Percentiles rank a stretch among this genome's conserved stretches.
Conservation (phyloP, 2,888 invertebrate genomes). For the Carcina quercana region DNA sequence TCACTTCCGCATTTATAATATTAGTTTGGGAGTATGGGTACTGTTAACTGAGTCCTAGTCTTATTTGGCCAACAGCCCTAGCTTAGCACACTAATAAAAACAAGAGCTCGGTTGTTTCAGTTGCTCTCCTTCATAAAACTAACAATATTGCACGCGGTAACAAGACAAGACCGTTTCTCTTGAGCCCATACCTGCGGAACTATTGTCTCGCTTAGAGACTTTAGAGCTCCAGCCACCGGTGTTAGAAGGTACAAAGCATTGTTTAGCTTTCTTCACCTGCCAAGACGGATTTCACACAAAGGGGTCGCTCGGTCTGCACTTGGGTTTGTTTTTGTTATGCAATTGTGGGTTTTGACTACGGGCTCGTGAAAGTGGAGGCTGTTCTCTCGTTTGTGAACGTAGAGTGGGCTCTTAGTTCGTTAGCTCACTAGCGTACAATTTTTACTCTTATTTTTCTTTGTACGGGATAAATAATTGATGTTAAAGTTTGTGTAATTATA, state of each 20-base stretch:
- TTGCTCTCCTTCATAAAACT: conserved; percentile 64
- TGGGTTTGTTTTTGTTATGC: conserved; percentile 69
- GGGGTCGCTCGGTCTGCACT: conserved; percentile 58
- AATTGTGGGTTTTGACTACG: conserved; percentile 64
- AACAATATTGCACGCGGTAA: conserved; percentile 69
- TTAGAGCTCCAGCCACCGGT: conserved; percentile 56
- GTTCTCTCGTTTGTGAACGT: conserved; percentile 40
- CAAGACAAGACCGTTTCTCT: conserved; percentile 64
- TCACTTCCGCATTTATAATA: too few species aligned
- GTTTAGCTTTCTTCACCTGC: conserved; percentile 70
- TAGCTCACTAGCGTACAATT: too few species aligned
- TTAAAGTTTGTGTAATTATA: too few species aligned
- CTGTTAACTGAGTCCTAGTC: too few species aligned
- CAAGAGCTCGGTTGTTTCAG: conserved; percentile 51
- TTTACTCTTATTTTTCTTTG: too few species aligned
- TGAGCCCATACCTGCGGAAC: conserved; percentile 59
- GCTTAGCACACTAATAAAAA: too few species aligned
- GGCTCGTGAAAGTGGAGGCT: conserved; percentile 38
- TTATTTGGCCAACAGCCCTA: too few species aligned
- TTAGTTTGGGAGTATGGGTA: too few species aligned
- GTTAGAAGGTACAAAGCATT: conserved; percentile 58
- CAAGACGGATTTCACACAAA: conserved; percentile 63
- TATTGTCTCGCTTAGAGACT: conserved; percentile 65
- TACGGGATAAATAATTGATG: too few species aligned
- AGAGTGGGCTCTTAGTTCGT: too few species aligned